Evolutionary conservation across 2,113 vertebrate species (phyloP).

Genomic region (Corynorhinus townsendii): DNA sequence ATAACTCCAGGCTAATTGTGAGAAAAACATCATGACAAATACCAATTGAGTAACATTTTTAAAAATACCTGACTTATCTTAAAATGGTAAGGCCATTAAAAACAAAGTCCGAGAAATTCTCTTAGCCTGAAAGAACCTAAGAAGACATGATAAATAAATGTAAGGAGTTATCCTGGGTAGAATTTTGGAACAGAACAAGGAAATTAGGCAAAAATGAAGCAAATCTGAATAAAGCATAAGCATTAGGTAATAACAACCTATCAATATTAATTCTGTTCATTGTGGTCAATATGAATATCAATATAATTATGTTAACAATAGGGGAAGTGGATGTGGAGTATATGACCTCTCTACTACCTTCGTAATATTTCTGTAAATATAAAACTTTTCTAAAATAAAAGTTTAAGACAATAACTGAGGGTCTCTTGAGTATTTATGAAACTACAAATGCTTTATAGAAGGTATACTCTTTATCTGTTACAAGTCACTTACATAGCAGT

Average conservation of each 20-base stretch:
- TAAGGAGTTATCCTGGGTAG: background rate
- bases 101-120: background rate
- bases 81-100: background rate
- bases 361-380: background rate
- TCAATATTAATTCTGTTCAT: background rate
- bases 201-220: background rate
- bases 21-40: background rate
- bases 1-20: background rate
- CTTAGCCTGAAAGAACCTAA: background rate
- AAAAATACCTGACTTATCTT: background rate
- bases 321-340: background rate
- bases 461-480: background rate
- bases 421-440: background rate
- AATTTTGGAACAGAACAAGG: background rate
- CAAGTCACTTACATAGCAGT: background rate
- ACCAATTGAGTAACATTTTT: background rate
- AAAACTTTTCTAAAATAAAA: background rate
- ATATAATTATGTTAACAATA: background rate
- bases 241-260: background rate
- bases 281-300: background rate
- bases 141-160: background rate
- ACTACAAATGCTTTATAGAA: background rate
- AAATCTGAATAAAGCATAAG: background rate
- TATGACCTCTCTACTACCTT: background rate
- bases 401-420: background rate